Percentiles rank a stretch among this genome's conserved stretches.
Evolutionary conservation across 2,888 invertebrate genomes (phyloP).

Genomic region (Troglohyphantes excavatus): DNA sequence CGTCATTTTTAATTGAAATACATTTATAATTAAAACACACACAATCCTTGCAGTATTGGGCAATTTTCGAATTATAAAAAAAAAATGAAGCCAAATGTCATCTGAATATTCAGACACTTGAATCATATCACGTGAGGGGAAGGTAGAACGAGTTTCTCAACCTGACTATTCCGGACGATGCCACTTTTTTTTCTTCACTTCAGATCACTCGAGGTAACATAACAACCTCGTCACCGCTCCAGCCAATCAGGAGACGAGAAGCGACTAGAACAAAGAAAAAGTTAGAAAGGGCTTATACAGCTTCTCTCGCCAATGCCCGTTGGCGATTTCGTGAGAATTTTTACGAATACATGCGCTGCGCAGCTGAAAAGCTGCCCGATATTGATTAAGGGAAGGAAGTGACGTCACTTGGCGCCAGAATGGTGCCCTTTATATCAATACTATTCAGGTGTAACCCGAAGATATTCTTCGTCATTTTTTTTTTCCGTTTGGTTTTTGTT

Average conservation of each 20-base stretch:
- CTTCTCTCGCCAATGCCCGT: conserved; percentile 18
- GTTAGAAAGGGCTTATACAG: background rate
- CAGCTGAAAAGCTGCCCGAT: conserved; percentile 23
- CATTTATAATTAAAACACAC: too few relatives aligned
- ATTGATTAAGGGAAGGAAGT: conserved; percentile 45
- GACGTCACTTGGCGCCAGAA: conserved; percentile 21
- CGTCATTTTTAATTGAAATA: too few relatives aligned
- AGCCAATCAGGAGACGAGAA: conserved; percentile 33
- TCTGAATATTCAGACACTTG: background rate
- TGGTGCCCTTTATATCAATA: conserved; percentile 11
- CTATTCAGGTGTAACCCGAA: conserved; percentile 13
- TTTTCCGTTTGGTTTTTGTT: background rate
- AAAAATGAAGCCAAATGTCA: background rate
- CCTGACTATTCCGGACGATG: background rate
- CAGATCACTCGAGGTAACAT: conserved; percentile 28
- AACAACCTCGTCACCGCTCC: conserved; percentile 17
- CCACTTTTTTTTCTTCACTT: background rate
- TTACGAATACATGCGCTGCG: conserved; percentile 26
- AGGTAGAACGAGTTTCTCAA: background rate
- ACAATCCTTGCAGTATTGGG: too few relatives aligned
- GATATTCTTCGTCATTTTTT: conserved; percentile 7
- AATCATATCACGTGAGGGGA: background rate
- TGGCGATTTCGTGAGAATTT: conserved; percentile 58
- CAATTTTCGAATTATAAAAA: too few relatives aligned
- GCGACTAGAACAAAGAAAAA: conserved; percentile 58